Evolutionary conservation across 2,797 vertebrate genomes (phyloP).

Genomic region (Cyprinella venusta): DNA sequence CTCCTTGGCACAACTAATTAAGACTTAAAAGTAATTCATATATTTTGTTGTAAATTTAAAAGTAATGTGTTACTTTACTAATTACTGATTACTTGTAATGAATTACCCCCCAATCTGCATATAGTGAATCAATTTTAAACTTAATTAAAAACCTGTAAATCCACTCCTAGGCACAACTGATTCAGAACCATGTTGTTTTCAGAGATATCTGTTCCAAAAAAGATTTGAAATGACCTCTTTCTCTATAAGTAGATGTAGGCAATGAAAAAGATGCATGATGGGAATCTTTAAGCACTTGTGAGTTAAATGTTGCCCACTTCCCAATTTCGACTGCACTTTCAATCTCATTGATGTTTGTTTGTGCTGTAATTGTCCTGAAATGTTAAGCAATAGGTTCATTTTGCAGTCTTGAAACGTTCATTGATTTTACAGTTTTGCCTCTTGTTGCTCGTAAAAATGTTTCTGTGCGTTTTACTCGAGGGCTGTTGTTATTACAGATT

Average conservation of each 20-base stretch:
- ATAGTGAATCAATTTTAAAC: not conserved
- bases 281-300: slow-evolving; percentile 8
- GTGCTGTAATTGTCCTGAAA: slow-evolving; percentile 20
- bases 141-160: not conserved
- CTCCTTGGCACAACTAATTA: not conserved
- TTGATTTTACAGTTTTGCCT: slow-evolving; percentile 19
- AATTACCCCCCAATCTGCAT: not conserved
- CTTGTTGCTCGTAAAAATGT: slow-evolving; percentile 4
- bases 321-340: not conserved
- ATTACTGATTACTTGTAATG: not conserved
- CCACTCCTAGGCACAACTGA: not conserved
- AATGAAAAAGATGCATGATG: slow-evolving; percentile 11
- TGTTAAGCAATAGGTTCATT: not conserved
- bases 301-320: not conserved
- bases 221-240: not conserved
- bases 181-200: slow-evolving; percentile 5
- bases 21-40: not conserved
- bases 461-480: not conserved
- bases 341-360: not conserved
- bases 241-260: not conserved
- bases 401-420: not conserved
- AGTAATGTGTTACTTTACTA: not conserved
- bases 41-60: not conserved
- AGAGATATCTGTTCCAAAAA: not conserved
- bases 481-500: slow-evolving; percentile 12